Evolutionary conservation across 2,888 invertebrate genomes (phyloP).

Genomic region (Drosophila fungiperda): DNA sequence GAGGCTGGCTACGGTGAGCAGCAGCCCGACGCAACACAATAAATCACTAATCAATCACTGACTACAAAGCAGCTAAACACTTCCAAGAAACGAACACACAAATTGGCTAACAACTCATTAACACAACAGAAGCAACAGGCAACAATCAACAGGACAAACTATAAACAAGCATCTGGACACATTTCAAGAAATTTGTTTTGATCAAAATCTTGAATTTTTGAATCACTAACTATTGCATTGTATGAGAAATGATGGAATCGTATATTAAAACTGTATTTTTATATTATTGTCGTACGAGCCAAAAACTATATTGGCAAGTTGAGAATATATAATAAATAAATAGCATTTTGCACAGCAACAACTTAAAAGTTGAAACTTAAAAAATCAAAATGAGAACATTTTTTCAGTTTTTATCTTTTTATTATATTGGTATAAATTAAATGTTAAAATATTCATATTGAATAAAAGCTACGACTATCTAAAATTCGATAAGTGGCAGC

Average conservation of each 20-base stretch:
- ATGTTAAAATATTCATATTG: not conserved
- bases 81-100: not conserved
- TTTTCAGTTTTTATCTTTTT: not conserved
- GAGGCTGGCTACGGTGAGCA: not conserved
- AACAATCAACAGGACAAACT: not conserved
- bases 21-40: not conserved
- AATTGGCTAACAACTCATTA: not conserved
- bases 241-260: not conserved
- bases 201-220: too few species aligned
- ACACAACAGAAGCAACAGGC: not conserved
- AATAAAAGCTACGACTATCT: not conserved
- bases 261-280: not conserved
- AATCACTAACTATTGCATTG: too few species aligned
- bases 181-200: too few species aligned
- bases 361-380: not conserved
- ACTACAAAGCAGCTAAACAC: not conserved
- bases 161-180: not conserved
- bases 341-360: too few species aligned
- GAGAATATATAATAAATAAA: not conserved
- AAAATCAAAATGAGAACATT: not conserved
- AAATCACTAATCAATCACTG: not conserved
- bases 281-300: too few species aligned
- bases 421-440: not conserved
- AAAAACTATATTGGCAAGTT: not conserved
- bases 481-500: not conserved